These are phyloP conservation scores for Procambarus clarkii DNA, from an alignment of 1,140 invertebrate species.

Conservation along the genomic window DNA sequence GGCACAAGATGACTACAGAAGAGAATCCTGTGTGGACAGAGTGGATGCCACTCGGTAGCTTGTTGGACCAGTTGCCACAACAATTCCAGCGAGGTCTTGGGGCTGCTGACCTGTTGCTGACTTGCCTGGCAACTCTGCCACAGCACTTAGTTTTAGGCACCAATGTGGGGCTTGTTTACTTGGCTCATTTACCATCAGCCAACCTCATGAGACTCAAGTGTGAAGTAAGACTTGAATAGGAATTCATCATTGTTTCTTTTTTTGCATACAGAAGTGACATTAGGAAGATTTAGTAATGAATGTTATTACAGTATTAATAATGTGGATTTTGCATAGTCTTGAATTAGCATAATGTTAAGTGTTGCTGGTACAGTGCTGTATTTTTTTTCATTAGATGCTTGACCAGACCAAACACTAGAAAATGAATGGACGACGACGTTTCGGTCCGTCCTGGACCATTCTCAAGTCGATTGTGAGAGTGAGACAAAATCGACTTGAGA, in stretches of 20 bases:
- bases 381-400: no score
- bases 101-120: constrained; percentile 86
- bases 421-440: no score
- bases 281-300: no score
- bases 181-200: constrained; percentile 87
- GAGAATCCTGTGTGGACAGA: constrained; percentile 78
- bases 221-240: constrained; percentile 80
- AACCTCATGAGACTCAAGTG: constrained; percentile 86
- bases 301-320: no score
- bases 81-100: constrained; percentile 87
- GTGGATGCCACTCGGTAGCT: constrained; percentile 86
- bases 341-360: no score
- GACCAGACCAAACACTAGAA: no score
- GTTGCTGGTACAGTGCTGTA: no score
- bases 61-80: constrained; percentile 87
- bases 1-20: not conserved
- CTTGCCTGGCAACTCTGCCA: constrained; percentile 87
- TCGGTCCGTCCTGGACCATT: no score
- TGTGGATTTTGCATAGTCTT: no score
- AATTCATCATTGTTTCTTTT: no score
- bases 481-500: no score
- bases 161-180: constrained; percentile 89
- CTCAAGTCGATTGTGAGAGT: no score
- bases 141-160: constrained; percentile 90
- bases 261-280: not conserved